A percentile compares a stretch with the other conserved stretches of the same genome.
These are phyloP conservation scores for Taurulus bubalis DNA, from an alignment of 2,113 vertebrate genomes.

Conservation along the genomic window DNA sequence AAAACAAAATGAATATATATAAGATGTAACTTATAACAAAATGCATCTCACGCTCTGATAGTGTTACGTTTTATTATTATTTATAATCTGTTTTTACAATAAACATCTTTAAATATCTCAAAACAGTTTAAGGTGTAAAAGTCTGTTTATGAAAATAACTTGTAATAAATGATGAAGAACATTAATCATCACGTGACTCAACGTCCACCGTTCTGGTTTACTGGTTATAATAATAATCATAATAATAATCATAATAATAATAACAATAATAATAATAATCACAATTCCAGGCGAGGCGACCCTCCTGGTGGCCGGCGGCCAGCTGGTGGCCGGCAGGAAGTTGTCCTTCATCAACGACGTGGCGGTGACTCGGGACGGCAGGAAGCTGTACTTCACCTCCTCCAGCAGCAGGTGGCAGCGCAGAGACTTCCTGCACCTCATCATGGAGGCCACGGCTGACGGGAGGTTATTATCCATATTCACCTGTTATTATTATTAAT, in stretches of 20 bases:
- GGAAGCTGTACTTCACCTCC: conserved; percentile 95
- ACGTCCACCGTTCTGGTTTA: no score
- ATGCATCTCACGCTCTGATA: no score
- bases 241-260: no score
- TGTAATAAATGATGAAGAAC: neutral
- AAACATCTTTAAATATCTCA: no score
- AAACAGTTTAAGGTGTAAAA: neutral
- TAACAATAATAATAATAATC: no score
- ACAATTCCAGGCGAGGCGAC: conserved; percentile 85
- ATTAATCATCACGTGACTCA: neutral
- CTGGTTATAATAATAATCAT: no score
- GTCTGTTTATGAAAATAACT: neutral
- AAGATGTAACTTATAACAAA: no score
- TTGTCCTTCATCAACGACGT: conserved; percentile 95
- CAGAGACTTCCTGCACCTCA: conserved; percentile 87
- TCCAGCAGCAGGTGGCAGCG: conserved; percentile 98
- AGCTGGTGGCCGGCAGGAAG: conserved; percentile 87
- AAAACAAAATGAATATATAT: no score
- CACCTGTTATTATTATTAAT: no score
- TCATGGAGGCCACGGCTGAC: conserved; percentile 95
- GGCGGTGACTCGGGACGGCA: conserved; percentile 90
- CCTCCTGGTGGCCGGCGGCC: conserved; percentile 85
- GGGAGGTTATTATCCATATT: conserved; percentile 81
- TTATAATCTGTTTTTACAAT: no score
- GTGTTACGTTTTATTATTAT: no score